phyloP scores from a whole-genome alignment of 2,797 vertebrate genomes.

The Phylloscopus collybita region DNA sequence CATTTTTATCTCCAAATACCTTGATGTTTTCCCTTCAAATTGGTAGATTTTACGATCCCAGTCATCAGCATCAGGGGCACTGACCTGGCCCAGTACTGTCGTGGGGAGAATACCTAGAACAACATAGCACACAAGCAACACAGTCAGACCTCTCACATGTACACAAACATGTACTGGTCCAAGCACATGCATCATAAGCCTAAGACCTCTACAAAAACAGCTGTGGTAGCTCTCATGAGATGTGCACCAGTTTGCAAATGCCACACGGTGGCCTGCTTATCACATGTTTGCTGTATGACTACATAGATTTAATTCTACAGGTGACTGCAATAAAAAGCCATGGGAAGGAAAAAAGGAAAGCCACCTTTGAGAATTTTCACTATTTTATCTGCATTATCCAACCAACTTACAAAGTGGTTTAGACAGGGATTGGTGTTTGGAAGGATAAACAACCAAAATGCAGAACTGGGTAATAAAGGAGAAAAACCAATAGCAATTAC shows the following conservation, averaged over 20 bases:
- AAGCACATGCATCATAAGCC: not conserved
- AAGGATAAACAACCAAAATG: not conserved
- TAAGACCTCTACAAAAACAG: not conserved
- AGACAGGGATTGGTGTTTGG: not conserved
- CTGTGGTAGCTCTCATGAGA: not conserved
- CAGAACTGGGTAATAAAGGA: not conserved
- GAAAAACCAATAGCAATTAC: not conserved
- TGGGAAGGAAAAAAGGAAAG: not conserved
- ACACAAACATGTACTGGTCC: not conserved
- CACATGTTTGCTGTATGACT: not conserved
- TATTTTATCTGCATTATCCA: not conserved
- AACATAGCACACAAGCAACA: not conserved
- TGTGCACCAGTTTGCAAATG: not conserved
- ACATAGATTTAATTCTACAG: not conserved
- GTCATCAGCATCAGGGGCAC: conserved; percentile 88
- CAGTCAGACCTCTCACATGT: not conserved
- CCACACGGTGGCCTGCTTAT: not conserved
- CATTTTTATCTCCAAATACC: conserved; percentile 76
- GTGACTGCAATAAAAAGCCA: not conserved
- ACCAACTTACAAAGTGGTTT: not conserved
- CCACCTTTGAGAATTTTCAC: not conserved
- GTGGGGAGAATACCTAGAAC: conserved; percentile 82
- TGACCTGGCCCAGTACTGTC: conserved; percentile 83
- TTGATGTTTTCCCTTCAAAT: conserved; percentile 84
- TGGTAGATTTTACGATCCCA: conserved; percentile 89